Evolutionary conservation across 2,113 vertebrate genomes (phyloP), one percentile per base, ranked within the genome.

Genomic region (Bombycilla garrulus): DNA sequence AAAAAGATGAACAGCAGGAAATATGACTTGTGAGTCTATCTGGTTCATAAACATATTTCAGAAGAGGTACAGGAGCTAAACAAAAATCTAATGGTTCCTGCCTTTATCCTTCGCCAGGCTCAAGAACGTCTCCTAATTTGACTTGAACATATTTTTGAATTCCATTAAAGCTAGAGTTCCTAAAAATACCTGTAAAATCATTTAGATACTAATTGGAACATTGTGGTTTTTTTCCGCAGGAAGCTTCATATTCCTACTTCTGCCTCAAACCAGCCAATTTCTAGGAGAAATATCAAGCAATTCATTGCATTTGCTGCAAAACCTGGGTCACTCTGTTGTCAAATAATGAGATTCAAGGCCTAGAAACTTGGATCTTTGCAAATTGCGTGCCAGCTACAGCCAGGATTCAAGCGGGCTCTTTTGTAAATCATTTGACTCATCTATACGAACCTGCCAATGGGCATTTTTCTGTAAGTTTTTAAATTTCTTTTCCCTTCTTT

Each of bases 81-180:
- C 1, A 3, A 82, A 91, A 86, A 70, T 36, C 16, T 33, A 67
- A 44, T 5, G 5, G 62, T 54, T 86, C 35, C 67, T 84, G 60
- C 60, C 64, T 78, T 61, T 54, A 81, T 58, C 26, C 35, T 81
- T 88, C 3, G 40, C 42, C 60, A 58, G 25, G 33, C 65, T 54
- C 42, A 40, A 80, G 45, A 18, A 51, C 65, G 12, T 45, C 19
- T 53, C 50, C 40, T 74, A 56, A 80, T 80, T 36, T 51, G 31
- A 28, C 10, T 72, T 84, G 25, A 86, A 86, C 50, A 62, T 82
- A 80, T 76, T 92, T 53, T n/a, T 84, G 29, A 80, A 88, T 86
- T 79, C 11, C 62, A 61, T 92, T 87, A 79, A 87, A 79, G 40
- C 23, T 42, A 56, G 65, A 21, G 50, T 69, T 76, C 62, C 62